phyloP scores from a whole-genome alignment of 92 coral and sea anemone species.

The Muricea muricata region DNA sequence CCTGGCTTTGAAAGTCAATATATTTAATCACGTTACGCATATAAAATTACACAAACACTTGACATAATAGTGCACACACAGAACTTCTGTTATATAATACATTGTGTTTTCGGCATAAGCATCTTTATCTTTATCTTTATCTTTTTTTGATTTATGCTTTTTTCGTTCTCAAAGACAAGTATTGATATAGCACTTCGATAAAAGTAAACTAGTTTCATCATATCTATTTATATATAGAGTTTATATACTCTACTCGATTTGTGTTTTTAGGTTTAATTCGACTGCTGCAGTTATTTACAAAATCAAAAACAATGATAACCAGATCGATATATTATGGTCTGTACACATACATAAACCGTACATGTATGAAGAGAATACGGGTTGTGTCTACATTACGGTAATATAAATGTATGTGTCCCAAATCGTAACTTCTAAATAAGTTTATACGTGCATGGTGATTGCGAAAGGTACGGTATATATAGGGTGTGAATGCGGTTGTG shows the following conservation, averaged over 20 bases:
- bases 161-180: background rate
- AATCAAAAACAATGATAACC: no score
- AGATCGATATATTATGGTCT: no score
- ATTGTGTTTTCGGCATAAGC: background rate
- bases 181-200: background rate
- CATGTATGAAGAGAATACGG: no score
- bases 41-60: background rate
- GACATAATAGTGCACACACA: background rate
- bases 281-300: no score
- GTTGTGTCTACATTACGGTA: no score
- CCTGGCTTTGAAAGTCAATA: background rate
- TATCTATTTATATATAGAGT: background rate
- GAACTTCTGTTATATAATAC: background rate
- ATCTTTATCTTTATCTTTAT: background rate
- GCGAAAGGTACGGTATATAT: no score
- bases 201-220: background rate
- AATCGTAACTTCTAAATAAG: no score
- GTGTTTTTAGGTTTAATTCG: no score
- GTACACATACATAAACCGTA: no score
- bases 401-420: no score
- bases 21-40: background rate
- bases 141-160: background rate
- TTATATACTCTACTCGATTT: background rate
- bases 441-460: no score
- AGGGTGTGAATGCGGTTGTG: no score